phyloP scores from a whole-genome alignment of 2,113 vertebrate species.

The Ornithorhynchus anatinus region DNA sequence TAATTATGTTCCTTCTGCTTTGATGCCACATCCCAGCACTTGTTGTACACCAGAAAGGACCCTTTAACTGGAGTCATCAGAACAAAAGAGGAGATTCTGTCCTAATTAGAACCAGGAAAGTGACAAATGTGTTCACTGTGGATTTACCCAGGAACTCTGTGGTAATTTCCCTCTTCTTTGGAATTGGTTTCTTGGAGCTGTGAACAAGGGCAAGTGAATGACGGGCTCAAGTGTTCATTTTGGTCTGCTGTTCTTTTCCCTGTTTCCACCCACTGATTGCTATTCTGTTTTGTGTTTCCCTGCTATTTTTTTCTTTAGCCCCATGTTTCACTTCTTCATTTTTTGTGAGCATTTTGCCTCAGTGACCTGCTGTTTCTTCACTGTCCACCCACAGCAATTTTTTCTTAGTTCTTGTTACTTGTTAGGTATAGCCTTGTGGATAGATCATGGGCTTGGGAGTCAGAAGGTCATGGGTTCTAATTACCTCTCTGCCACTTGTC shows the following conservation, averaged over 20 bases:
- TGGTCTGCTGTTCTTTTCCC: not conserved
- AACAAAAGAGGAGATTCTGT: too few relatives aligned
- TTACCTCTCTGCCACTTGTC: too few relatives aligned
- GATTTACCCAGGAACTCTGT: too few relatives aligned
- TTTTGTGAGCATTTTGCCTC: not conserved
- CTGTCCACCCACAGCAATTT: slow-evolving; percentile 32
- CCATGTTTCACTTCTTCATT: slow-evolving; percentile 32
- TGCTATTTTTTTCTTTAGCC: slow-evolving; percentile 14
- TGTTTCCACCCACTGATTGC: not conserved
- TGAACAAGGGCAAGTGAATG: not conserved
- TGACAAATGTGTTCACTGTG: too few relatives aligned
- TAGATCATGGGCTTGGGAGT: too few relatives aligned
- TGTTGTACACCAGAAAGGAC: not conserved
- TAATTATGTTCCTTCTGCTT: not conserved
- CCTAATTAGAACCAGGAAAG: too few relatives aligned
- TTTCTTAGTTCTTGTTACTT: slow-evolving; percentile 39
- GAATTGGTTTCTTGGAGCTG: not conserved
- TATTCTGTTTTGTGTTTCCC: slow-evolving; percentile 5
- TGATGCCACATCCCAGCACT: not conserved
- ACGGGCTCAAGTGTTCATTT: not conserved
- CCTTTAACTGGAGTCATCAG: slow-evolving; percentile 18
- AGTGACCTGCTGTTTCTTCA: slow-evolving; percentile 41
- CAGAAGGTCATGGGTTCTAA: too few relatives aligned
- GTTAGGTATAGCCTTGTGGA: too few relatives aligned
- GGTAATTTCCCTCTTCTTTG: not conserved